Evolutionary conservation across 2,888 invertebrate species (phyloP).

Genomic region (Pandemis cinnamomeana): DNA sequence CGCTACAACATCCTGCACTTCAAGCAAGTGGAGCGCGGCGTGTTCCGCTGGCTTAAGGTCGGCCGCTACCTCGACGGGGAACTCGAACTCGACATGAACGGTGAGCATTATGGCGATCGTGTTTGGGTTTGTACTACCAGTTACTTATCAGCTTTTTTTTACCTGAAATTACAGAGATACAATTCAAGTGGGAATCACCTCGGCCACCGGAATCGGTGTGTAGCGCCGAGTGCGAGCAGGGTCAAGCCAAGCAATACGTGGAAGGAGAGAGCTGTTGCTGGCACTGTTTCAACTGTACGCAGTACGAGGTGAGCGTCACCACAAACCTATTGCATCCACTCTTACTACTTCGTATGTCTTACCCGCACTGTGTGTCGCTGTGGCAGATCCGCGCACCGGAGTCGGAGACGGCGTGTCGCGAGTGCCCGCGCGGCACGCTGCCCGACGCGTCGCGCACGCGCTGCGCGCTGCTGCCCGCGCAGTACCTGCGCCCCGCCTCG

Average conservation of each 20-base stretch:
- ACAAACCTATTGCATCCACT: background rate
- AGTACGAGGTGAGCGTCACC: slow-evolving; percentile 65
- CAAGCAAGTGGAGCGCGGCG: slow-evolving; percentile 90
- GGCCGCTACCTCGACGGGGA: slow-evolving; percentile 94
- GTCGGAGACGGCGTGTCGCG: slow-evolving; percentile 92
- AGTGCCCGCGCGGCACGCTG: slow-evolving; percentile 92
- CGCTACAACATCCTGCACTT: slow-evolving; percentile 98
- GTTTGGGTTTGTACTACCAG: too few relatives aligned
- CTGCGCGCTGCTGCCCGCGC: slow-evolving; percentile 91
- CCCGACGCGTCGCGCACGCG: slow-evolving; percentile 89
- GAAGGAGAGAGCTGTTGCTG: slow-evolving; percentile 97
- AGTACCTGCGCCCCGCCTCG: slow-evolving; percentile 90
- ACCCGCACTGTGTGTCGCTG: too few relatives aligned
- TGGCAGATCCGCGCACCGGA: slow-evolving; percentile 89
- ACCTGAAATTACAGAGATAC: slow-evolving; percentile 87
- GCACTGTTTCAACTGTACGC: slow-evolving; percentile 91
- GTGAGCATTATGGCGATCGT: slow-evolving; percentile 71
- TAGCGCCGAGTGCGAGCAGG: slow-evolving; percentile 93
- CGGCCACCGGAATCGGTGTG: slow-evolving; percentile 95
- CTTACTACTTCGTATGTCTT: too few relatives aligned
- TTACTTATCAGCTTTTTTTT: background rate
- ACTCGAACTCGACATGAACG: slow-evolving; percentile 89
- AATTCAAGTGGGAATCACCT: slow-evolving; percentile 91
- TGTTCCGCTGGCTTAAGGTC: slow-evolving; percentile 93
- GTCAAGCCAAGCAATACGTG: slow-evolving; percentile 96